Evolutionary conservation across 1,140 invertebrate species (phyloP).

Genomic region (Macrobrachium rosenbergii): DNA sequence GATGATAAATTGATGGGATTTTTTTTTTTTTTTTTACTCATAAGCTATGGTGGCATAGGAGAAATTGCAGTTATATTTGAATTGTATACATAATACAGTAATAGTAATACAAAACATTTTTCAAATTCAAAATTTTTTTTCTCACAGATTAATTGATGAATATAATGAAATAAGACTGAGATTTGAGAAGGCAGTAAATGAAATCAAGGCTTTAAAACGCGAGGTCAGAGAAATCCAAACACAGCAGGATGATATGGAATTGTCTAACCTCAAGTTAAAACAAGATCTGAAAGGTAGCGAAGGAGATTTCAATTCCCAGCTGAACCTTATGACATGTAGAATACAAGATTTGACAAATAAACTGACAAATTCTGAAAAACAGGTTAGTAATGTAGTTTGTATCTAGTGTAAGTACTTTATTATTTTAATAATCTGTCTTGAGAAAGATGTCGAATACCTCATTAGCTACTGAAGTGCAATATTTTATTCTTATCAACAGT

Average conservation of each 20-base stretch:
- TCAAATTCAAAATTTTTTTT: not conserved
- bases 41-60: no score
- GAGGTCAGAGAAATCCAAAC: constrained; percentile 85
- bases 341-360: constrained; percentile 88
- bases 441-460: no score
- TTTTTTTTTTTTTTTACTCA: no score
- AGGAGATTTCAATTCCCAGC: constrained; percentile 80
- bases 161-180: constrained; percentile 81
- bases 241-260: constrained; percentile 83
- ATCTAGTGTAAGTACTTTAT: not conserved
- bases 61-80: no score
- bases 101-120: no score
- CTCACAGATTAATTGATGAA: constrained; percentile 80
- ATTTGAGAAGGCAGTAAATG: constrained; percentile 85
- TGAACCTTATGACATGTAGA: constrained; percentile 84
- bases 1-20: no score
- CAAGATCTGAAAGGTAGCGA: constrained; percentile 80
- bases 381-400: constrained; percentile 72
- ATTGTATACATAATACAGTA: no score
- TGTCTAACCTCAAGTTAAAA: constrained; percentile 80
- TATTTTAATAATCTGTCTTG: not conserved
- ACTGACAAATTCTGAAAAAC: constrained; percentile 84
- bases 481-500: not conserved
- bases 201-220: constrained; percentile 85
- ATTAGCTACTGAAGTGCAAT: not conserved